A percentile compares a stretch with the other conserved stretches of the same genome.
Evolutionary conservation across 2,113 vertebrate species (phyloP).

Genomic region (Actinemys pallida): DNA sequence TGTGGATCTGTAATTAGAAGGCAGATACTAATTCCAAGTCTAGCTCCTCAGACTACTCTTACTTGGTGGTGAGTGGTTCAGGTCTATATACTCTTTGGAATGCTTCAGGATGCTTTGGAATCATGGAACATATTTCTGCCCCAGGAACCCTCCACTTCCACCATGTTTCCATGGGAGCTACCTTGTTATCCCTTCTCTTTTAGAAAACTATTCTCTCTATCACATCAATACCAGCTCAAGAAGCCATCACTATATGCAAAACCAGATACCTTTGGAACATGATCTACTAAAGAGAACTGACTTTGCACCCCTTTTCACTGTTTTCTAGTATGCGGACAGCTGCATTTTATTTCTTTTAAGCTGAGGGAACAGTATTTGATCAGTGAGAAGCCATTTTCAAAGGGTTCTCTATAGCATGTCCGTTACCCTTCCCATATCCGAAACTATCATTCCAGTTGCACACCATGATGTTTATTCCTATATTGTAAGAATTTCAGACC

Average conservation of each 20-base stretch:
- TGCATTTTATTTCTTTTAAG: not conserved
- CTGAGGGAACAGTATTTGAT: not conserved
- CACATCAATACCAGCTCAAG: slow-evolving; percentile 15
- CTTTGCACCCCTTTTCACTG: not conserved
- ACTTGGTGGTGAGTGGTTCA: slow-evolving; percentile 24
- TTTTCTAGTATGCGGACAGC: not conserved
- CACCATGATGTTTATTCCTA: accelerated
- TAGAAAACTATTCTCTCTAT: not conserved
- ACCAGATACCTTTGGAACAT: not conserved
- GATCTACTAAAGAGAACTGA: not conserved
- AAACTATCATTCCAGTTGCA: not conserved
- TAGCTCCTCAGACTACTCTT: slow-evolving; percentile 31
- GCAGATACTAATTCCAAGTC: slow-evolving; percentile 52
- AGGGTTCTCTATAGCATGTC: not conserved
- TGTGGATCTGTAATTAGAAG: slow-evolving; percentile 36
- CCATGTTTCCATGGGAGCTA: not conserved
- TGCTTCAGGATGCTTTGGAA: slow-evolving; percentile 12
- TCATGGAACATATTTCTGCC: slow-evolving; percentile 32
- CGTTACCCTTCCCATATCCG: not conserved
- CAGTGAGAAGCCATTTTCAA: not conserved
- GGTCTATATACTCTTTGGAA: slow-evolving; percentile 34
- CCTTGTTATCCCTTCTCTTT: not conserved
- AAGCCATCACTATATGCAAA: not conserved
- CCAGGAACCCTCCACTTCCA: not conserved
- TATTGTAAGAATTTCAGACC: not conserved